phyloP scores from a whole-genome alignment of 2,888 invertebrate genomes.

The Dicyrtomina minuta region DNA sequence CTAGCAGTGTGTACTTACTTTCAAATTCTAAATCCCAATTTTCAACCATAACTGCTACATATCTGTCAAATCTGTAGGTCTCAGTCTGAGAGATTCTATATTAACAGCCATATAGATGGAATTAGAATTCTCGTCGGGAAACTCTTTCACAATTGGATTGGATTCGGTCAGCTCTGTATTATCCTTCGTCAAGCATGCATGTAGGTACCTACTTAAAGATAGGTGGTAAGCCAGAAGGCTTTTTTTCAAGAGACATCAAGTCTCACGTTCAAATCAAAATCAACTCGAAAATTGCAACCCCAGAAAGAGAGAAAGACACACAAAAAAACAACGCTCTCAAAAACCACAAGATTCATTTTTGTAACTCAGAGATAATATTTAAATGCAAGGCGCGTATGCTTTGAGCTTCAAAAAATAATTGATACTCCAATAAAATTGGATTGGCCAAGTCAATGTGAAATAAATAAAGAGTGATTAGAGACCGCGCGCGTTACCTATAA shows the following conservation, averaged over 20 bases:
- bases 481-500: too few species aligned
- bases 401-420: too few species aligned
- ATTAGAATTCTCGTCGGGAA: too few species aligned
- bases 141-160: conserved; percentile 16
- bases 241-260: background rate
- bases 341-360: conserved; percentile 25
- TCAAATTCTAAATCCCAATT: too few species aligned
- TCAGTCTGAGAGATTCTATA: too few species aligned
- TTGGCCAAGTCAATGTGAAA: too few species aligned
- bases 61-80: too few species aligned
- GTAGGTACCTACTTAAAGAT: background rate
- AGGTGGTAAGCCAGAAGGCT: background rate
- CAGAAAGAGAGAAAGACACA: background rate
- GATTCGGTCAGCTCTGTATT: conserved; percentile 21
- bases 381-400: background rate
- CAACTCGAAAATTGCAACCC: background rate
- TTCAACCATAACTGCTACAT: too few species aligned
- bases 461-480: too few species aligned
- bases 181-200: conserved; percentile 7
- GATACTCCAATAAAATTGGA: too few species aligned
- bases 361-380: conserved; percentile 1
- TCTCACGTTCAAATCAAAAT: background rate
- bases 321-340: background rate
- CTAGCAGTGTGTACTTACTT: too few species aligned
- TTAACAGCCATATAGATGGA: too few species aligned